Base-by-base conservation (phyloP, 2,113 vertebrate genomes). In the Ciconia stormi region DNA sequence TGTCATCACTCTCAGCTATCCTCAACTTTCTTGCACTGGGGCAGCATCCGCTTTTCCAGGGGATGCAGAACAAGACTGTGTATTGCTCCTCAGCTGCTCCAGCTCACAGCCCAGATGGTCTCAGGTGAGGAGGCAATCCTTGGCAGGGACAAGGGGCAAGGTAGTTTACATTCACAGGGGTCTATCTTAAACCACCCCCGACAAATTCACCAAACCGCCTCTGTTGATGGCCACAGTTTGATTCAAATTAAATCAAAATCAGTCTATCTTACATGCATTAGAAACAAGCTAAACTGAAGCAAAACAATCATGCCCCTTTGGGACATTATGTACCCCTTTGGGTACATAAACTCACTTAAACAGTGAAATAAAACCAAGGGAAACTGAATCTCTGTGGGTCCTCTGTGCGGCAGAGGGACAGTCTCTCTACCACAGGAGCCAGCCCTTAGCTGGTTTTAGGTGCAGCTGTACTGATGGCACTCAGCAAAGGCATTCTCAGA, bases 391-490 rank as follows among this genome's bases (percentile, higher is more conserved):
- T 62, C 52, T 25, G 25, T 4, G 3, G 21, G 47, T 50, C 18
- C 25, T 32, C 22, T 2, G 2, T 7, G 50, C 22, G 46, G 18
- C 10, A 52, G 30, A 65, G 50, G 29, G 56, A 20, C 17, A 11
- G 38, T 3, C 15, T 29, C 15, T 29, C 40, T 11, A 16, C 13
- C 23, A 4, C 42, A 30, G 19, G 17, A 71, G 23, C 56, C 44
- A 72, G 46, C 16, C 53, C 58, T 8, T 1, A 4, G 46, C 53
- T 29, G 59, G 30, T 30, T 34, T n/a, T 22, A 32, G 59, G 42
- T 19, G 25, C 0, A 1, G 52, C 13, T 7, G 27, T 6, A 10
- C 16, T 6, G 52, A n/a, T 1, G 58, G 23, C 49, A 25, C 49
- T 42, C 1, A 1, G 47, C 32, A 65, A 58, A 63, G 56, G 19